These are phyloP conservation scores for Nematolebias whitei DNA, from an alignment of 2,113 vertebrate species.

Conservation along the genomic window DNA sequence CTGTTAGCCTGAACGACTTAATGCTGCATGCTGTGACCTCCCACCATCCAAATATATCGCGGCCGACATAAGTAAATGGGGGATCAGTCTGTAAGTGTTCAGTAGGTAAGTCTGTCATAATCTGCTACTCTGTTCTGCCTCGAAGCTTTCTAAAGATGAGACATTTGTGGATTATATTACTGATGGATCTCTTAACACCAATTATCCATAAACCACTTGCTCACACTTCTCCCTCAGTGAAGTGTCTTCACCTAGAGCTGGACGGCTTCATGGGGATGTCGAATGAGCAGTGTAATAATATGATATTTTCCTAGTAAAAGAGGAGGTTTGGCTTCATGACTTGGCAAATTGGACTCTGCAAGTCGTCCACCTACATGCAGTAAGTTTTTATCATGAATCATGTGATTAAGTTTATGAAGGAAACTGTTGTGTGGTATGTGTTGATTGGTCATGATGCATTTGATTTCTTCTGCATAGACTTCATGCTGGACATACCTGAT, in stretches of 20 bases:
- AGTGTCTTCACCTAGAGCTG: conserved; percentile 1
- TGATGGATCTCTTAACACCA: conserved; percentile 5
- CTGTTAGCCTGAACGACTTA: neutral
- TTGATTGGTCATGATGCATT: neutral
- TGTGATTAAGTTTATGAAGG: neutral
- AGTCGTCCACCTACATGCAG: neutral
- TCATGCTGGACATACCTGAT: conserved; percentile 1
- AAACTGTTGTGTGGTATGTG: neutral
- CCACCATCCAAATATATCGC: neutral
- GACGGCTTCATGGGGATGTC: conserved; percentile 1
- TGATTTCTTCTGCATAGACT: conserved; percentile 4
- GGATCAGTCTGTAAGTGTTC: neutral
- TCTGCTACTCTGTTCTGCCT: neutral
- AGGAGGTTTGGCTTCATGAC: conserved; percentile 2
- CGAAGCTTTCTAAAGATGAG: neutral
- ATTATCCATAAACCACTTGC: conserved; percentile 11
- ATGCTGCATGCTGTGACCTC: neutral
- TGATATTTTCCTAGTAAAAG: conserved; percentile 4
- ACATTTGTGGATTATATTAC: conserved; percentile 1
- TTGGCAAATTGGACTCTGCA: neutral
- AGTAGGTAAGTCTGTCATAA: neutral
- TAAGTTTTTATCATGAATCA: neutral
- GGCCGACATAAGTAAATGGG: conserved; percentile 5
- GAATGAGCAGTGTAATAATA: conserved; percentile 5
- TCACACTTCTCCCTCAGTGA: neutral